Evolutionary conservation across 2,888 invertebrate genomes (phyloP).

Genomic region (Portevinia maculata): DNA sequence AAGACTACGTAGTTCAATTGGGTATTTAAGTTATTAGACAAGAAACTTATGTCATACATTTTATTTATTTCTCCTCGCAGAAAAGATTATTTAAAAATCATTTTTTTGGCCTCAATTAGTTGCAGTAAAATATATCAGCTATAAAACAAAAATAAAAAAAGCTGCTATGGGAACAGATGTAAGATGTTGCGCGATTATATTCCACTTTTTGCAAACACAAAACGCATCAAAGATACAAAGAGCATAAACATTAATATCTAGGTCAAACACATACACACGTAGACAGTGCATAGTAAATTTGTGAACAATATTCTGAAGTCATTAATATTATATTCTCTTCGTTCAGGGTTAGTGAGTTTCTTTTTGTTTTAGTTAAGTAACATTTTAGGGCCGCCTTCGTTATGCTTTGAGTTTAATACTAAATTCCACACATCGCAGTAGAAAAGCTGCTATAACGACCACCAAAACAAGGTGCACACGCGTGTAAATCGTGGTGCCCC

Average conservation of each 20-base stretch:
- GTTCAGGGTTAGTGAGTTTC: conserved; percentile 60
- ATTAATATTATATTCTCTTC: conserved; percentile 49
- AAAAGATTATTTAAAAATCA: neutral
- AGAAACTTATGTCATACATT: conserved; percentile 54
- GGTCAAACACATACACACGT: conserved; percentile 50
- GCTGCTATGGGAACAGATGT: conserved; percentile 65
- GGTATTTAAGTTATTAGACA: conserved; percentile 49
- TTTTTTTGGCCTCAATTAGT: conserved; percentile 59
- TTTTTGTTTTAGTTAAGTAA: conserved; percentile 44
- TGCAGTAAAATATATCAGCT: conserved; percentile 70
- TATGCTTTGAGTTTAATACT: conserved; percentile 45
- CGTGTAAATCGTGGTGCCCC: conserved; percentile 63
- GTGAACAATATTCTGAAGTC: conserved; percentile 33
- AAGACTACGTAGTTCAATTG: conserved; percentile 32
- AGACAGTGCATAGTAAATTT: neutral
- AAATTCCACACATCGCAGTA: neutral
- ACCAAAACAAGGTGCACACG: conserved; percentile 64
- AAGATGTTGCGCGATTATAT: conserved; percentile 50
- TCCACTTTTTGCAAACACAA: conserved; percentile 33
- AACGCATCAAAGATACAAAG: conserved; percentile 64
- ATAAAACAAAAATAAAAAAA: conserved; percentile 73
- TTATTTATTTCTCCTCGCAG: neutral
- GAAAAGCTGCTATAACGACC: conserved; percentile 29
- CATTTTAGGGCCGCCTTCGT: conserved; percentile 56
- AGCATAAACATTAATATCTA: conserved; percentile 60